These are phyloP conservation scores for Chloroceryle inda DNA, from an alignment of 2,797 vertebrate species.

Conservation along the genomic window DNA sequence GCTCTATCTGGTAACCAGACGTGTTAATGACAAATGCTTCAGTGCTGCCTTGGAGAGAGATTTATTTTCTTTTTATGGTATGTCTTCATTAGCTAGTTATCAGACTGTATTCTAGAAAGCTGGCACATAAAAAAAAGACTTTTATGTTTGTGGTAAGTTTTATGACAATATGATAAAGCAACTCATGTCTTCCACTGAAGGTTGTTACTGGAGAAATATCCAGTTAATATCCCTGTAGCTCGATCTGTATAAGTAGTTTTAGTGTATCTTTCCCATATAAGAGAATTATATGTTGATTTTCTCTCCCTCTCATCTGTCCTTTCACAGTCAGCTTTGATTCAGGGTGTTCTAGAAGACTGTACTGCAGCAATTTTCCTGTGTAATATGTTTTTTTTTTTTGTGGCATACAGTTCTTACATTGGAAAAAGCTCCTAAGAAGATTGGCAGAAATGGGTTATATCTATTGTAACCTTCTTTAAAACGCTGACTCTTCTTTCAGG, in stretches of 20 bases:
- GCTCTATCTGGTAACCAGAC: slow-evolving; percentile 56
- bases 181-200: background rate
- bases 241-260: background rate
- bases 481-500: background rate
- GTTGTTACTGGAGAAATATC: background rate
- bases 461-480: background rate
- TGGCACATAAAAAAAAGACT: background rate
- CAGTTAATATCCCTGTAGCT: background rate
- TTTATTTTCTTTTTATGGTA: slow-evolving; percentile 54
- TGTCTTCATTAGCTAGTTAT: slow-evolving; percentile 64
- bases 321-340: background rate
- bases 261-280: background rate
- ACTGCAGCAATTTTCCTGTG: background rate
- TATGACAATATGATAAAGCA: background rate
- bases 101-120: slow-evolving; percentile 28
- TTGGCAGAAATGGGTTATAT: background rate
- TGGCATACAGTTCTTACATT: background rate
- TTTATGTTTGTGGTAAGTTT: slow-evolving; percentile 22
- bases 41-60: background rate
- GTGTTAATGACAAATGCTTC: slow-evolving; percentile 18
- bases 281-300: background rate
- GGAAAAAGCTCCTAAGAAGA: background rate
- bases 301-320: background rate
- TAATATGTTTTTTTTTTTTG: background rate
- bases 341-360: background rate